phyloP scores from a whole-genome alignment of 37 sponge, comb jelly and placozoan genomes.

The Aphrocallistes beatrix region DNA sequence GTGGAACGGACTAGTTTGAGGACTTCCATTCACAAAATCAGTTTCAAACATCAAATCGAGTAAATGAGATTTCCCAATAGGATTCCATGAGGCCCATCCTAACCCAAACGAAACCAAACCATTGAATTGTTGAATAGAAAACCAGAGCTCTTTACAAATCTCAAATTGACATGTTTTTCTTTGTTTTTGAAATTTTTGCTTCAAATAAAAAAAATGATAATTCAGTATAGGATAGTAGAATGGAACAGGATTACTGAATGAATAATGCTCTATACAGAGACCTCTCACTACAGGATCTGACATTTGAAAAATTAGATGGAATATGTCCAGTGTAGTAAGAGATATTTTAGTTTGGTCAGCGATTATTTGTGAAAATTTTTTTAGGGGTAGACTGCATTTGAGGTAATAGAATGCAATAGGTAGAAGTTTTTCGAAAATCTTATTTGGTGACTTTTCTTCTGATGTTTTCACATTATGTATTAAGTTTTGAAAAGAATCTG shows the following conservation, averaged over 20 bases:
- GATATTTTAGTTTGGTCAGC: too few species aligned
- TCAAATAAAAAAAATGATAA: too few species aligned
- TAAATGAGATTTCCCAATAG: not conserved
- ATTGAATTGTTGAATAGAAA: not conserved
- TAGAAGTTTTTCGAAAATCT: too few species aligned
- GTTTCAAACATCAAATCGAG: not conserved
- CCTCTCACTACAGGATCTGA: not conserved
- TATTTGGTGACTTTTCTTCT: too few species aligned
- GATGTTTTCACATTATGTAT: too few species aligned
- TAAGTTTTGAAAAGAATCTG: too few species aligned
- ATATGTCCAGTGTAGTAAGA: too few species aligned
- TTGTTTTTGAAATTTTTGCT: too few species aligned
- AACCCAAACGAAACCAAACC: not conserved
- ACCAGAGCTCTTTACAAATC: not conserved
- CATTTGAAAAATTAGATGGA: not conserved
- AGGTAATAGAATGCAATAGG: too few species aligned
- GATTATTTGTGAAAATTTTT: too few species aligned
- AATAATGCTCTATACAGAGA: not conserved
- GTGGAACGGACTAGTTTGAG: not conserved
- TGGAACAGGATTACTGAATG: slow-evolving; percentile 7
- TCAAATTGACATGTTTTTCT: not conserved
- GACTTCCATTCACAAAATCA: not conserved
- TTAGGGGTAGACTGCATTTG: too few species aligned
- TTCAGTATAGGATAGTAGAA: not conserved
- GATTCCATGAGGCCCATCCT: not conserved